phyloP scores from a whole-genome alignment of 2,797 vertebrate genomes.

The Chanos chanos region DNA sequence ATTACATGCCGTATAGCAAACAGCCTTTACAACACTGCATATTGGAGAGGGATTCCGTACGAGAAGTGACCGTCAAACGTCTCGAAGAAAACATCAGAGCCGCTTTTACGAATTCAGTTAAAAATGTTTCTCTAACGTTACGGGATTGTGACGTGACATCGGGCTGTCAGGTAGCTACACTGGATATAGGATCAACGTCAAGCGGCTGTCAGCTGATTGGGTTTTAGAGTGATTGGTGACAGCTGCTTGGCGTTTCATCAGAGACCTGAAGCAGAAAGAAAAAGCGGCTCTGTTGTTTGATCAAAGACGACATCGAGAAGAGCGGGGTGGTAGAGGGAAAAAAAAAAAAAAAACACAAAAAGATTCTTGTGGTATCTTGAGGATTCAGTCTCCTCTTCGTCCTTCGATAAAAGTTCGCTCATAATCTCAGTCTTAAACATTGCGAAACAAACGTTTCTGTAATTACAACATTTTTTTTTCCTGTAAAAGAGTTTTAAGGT shows the following conservation, averaged over 20 bases:
- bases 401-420: too few species aligned
- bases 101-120: constrained; percentile 18
- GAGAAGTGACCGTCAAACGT: neutral
- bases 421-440: neutral
- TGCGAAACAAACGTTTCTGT: too few species aligned
- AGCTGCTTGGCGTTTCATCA: constrained; percentile 45
- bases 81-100: constrained; percentile 68
- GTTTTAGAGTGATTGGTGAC: constrained; percentile 72
- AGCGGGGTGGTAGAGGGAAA: too few species aligned
- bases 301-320: too few species aligned
- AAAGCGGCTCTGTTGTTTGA: constrained; percentile 51
- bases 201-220: constrained; percentile 54
- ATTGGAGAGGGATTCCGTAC: neutral
- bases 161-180: too few species aligned
- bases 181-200: neutral
- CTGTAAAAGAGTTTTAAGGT: too few species aligned
- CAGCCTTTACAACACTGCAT: constrained; percentile 4
- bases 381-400: too few species aligned
- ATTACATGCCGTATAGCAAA: neutral
- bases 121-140: neutral
- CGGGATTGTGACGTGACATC: too few species aligned
- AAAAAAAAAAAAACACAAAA: too few species aligned
- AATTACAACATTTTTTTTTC: too few species aligned
- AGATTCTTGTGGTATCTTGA: too few species aligned
- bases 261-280: neutral